Conservation (phyloP, 1,140 invertebrate species). For the Temnothorax longispinosus region DNA sequence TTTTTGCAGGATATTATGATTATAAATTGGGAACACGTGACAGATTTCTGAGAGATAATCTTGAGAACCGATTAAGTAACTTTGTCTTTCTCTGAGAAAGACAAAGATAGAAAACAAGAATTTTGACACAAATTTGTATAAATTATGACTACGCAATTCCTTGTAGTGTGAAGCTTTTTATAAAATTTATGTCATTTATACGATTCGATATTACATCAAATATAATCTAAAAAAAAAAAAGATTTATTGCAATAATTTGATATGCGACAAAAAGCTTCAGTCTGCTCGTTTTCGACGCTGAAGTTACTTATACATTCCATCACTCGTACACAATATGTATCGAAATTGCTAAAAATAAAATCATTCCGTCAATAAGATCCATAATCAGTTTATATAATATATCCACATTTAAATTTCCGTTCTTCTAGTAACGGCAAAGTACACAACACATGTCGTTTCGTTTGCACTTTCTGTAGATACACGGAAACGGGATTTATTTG, state of each 20-base stretch:
- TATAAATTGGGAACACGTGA: background rate
- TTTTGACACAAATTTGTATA: background rate
- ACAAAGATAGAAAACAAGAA: background rate
- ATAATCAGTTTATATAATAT: constrained; percentile 10
- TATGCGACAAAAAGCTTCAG: background rate
- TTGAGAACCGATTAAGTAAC: background rate
- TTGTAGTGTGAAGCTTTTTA: background rate
- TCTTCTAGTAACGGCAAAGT: background rate
- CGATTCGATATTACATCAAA: background rate
- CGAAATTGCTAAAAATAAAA: background rate
- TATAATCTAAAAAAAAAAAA: background rate
- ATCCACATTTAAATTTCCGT: background rate
- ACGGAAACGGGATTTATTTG: constrained; percentile 10
- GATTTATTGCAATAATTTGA: background rate
- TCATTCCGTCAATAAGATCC: background rate
- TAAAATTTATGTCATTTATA: background rate
- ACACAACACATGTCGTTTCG: background rate
- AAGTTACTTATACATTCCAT: background rate
- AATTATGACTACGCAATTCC: background rate
- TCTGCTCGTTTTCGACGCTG: constrained; percentile 14
- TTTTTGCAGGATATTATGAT: background rate
- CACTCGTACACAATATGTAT: background rate
- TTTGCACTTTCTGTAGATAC: constrained; percentile 29
- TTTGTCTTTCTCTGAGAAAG: background rate
- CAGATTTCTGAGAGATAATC: background rate